These are phyloP conservation scores for Paralichthys olivaceus DNA, from an alignment of 2,113 vertebrate genomes.

Conservation along the genomic window DNA sequence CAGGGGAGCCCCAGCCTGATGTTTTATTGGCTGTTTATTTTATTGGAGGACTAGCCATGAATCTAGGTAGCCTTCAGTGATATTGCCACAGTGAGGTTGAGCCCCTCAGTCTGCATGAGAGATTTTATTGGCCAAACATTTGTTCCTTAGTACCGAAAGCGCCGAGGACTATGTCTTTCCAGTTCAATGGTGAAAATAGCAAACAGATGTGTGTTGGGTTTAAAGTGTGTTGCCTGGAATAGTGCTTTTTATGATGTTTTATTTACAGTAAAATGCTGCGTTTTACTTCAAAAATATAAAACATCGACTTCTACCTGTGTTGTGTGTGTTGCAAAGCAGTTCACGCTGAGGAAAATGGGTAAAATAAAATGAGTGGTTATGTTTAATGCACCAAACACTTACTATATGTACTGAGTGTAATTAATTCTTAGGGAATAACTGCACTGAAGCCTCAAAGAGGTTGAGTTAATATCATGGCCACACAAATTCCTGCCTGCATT, in stretches of 20 bases:
- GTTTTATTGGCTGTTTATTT: constrained; percentile 85
- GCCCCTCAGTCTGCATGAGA: constrained; percentile 73
- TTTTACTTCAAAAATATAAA: constrained; percentile 10
- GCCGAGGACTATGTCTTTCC: constrained; percentile 62
- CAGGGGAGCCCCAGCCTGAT: constrained; percentile 69
- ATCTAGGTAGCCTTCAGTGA: constrained; percentile 78
- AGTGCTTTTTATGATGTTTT: constrained; percentile 36
- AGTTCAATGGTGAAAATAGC: constrained; percentile 74
- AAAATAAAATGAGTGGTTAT: constrained; percentile 36
- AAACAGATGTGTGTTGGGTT: constrained; percentile 75
- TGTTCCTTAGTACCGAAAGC: constrained; percentile 72
- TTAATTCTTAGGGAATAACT: constrained; percentile 64
- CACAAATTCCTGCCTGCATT: constrained; percentile 57
- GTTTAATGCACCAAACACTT: constrained; percentile 23
- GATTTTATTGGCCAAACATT: constrained; percentile 81
- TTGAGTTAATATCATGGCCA: constrained; percentile 54
- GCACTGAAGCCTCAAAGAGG: constrained; percentile 40
- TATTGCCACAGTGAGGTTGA: constrained; percentile 74
- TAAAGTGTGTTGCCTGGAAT: constrained; percentile 9
- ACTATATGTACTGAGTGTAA: constrained; percentile 35
- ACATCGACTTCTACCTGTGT: constrained; percentile 2
- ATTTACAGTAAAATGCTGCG: constrained; percentile 29
- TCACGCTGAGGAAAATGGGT: constrained; percentile 30
- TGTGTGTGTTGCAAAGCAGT: constrained; percentile 17
- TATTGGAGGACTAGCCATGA: constrained; percentile 79